phyloP scores from a whole-genome alignment of 2,113 vertebrate species.

The Mellivora capensis region DNA sequence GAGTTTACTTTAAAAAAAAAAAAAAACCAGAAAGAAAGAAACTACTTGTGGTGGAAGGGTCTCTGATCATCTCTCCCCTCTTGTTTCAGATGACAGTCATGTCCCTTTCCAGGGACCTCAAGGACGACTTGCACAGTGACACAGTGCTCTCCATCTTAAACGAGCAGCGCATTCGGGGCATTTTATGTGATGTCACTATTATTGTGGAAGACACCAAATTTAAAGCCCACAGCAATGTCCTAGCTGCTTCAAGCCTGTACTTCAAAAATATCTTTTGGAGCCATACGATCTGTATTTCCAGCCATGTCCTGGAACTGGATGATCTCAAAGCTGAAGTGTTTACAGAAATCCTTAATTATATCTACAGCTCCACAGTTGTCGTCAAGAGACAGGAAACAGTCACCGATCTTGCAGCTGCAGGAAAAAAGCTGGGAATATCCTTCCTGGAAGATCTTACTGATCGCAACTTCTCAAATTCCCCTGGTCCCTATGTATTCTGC shows the following conservation, averaged over 20 bases:
- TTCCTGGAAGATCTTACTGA: constrained; percentile 92
- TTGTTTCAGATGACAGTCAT: constrained; percentile 92
- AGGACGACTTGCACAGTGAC: constrained; percentile 92
- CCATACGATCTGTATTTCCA: constrained; percentile 88
- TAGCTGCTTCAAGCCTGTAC: constrained; percentile 96
- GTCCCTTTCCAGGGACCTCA: constrained; percentile 90
- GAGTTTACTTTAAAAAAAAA: not conserved
- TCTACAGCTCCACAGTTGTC: constrained; percentile 95
- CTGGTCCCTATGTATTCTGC: constrained; percentile 82
- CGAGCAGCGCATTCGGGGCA: constrained; percentile 94
- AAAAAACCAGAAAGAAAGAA: not conserved
- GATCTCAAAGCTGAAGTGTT: constrained; percentile 98
- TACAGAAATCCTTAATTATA: constrained; percentile 96
- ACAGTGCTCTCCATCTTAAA: constrained; percentile 93
- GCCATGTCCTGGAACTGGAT: constrained; percentile 94
- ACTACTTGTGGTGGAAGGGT: not conserved
- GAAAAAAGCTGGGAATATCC: constrained; percentile 95
- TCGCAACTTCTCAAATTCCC: constrained; percentile 80
- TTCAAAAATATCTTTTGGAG: constrained; percentile 94
- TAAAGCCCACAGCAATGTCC: constrained; percentile 95
- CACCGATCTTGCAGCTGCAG: constrained; percentile 90
- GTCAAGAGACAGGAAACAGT: constrained; percentile 87
- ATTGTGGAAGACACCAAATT: constrained; percentile 99
- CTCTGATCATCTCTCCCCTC: constrained; percentile 48
- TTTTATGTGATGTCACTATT: constrained; percentile 97